phyloP scores from a whole-genome alignment of 1,140 invertebrate genomes.

The Bombus huntii region DNA sequence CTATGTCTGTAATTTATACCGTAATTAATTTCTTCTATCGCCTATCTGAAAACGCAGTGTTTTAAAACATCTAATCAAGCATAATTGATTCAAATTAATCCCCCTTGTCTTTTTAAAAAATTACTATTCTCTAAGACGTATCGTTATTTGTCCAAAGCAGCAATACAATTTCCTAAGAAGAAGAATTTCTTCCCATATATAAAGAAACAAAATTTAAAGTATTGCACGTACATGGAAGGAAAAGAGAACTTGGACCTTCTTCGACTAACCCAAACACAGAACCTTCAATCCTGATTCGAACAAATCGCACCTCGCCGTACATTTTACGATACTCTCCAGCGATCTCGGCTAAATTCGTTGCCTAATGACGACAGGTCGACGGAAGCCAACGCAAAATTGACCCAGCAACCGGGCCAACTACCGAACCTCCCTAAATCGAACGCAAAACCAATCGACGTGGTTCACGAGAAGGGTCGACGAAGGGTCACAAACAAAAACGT shows the following conservation, averaged over 20 bases:
- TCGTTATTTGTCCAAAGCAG: too few relatives aligned
- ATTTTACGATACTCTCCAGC: not conserved
- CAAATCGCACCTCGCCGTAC: not conserved
- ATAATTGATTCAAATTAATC: too few relatives aligned
- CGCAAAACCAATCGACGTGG: slow-evolving; percentile 41
- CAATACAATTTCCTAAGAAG: too few relatives aligned
- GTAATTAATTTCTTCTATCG: too few relatives aligned
- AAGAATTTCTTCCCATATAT: too few relatives aligned
- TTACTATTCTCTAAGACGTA: too few relatives aligned
- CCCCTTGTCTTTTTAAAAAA: too few relatives aligned
- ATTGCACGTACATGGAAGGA: not conserved
- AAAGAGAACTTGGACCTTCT: not conserved
- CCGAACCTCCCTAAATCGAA: slow-evolving; percentile 51
- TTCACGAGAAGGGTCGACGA: slow-evolving; percentile 17
- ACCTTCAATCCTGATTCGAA: not conserved
- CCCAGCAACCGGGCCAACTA: slow-evolving; percentile 44
- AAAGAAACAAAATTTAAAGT: too few relatives aligned
- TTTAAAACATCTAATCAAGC: too few relatives aligned
- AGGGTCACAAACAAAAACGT: slow-evolving; percentile 40
- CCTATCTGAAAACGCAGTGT: too few relatives aligned
- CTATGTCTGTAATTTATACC: too few relatives aligned
- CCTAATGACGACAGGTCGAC: slow-evolving; percentile 34
- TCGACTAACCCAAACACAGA: too few relatives aligned
- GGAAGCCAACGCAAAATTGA: slow-evolving; percentile 44
- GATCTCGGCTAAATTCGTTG: not conserved